A percentile compares a stretch with the other conserved stretches of the same genome.
Conservation (phyloP, 2,888 invertebrate species). For the Dendrolimus houi region DNA sequence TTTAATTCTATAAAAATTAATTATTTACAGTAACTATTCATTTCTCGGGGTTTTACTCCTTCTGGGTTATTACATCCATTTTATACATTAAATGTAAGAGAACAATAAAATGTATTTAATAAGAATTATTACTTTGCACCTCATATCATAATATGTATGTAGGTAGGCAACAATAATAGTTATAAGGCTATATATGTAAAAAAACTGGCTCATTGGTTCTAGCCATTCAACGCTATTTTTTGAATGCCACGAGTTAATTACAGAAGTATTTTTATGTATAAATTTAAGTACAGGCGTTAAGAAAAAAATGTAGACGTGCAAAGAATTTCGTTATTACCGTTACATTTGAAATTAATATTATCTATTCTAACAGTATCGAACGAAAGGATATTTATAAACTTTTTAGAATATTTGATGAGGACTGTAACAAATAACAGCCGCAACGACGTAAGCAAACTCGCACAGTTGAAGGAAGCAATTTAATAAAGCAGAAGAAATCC, state of each 20-base stretch:
- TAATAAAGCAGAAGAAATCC: constrained; percentile 4
- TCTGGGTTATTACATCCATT: constrained; percentile 47
- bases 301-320: not conserved
- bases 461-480: constrained; percentile 2
- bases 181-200: not conserved
- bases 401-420: not conserved
- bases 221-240: no score
- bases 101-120: constrained; percentile 39
- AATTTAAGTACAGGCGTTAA: no score
- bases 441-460: not conserved
- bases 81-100: constrained; percentile 45
- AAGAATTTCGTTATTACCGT: not conserved
- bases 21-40: constrained; percentile 55
- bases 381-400: not conserved
- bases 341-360: not conserved
- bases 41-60: constrained; percentile 66
- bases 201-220: no score
- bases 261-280: no score
- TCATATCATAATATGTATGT: constrained; percentile 8
- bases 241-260: no score
- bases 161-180: not conserved
- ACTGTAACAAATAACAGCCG: not conserved
- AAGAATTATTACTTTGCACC: constrained; percentile 43
- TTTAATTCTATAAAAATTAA: constrained; percentile 48
- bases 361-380: not conserved